Evolutionary conservation across 2,888 invertebrate genomes (phyloP), one percentile per base, ranked within the genome.

Genomic region (Drosophila koepferae): DNA sequence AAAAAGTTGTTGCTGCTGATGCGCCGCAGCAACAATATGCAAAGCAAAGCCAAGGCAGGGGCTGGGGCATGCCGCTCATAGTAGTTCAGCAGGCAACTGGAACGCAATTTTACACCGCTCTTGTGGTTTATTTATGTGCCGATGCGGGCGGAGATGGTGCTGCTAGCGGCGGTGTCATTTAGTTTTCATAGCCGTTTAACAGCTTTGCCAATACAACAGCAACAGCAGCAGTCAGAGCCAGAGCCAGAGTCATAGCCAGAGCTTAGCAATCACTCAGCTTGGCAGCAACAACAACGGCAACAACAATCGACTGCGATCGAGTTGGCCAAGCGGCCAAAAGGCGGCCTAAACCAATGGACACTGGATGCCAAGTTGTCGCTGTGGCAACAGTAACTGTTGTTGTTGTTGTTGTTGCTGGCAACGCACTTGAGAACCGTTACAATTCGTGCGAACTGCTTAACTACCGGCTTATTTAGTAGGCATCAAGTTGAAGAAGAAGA

Each of bases 321-420:
- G 49, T 81, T 81, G 86, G 81, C 69, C 65, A 56, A 61, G 74
- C 65, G 67, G 85, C 87, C 85, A 85, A 87, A 87, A 72, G 65
- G 70, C 67, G 80, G 82, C 80, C 69, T 40, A 63, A 63, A 36
- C 63, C 77, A 61, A 48, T 60, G 78, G 68, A 44, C 49, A 38
- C 36, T 62, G 44, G 56, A 55, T 53, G 75, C 75, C 75, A 80
- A 80, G 76, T 61, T 63, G 62, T 60, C 44, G 71, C 59, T 63
- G 68, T 56, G 23, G 60, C 41, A 60, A 16, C 36, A 18, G 44
- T 38, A 18, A 36, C 31, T 41, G n/a, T 40, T 70, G 20, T 12
- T 40, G 46, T 48, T 53, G 40, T 5, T 43, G 36, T 10, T 44
- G 58, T 44, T 68, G 49, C 38, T 76, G 65, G 56, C 60, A 78